phyloP scores from a whole-genome alignment of 1,140 invertebrate species.

The Drosophila aff. region DNA sequence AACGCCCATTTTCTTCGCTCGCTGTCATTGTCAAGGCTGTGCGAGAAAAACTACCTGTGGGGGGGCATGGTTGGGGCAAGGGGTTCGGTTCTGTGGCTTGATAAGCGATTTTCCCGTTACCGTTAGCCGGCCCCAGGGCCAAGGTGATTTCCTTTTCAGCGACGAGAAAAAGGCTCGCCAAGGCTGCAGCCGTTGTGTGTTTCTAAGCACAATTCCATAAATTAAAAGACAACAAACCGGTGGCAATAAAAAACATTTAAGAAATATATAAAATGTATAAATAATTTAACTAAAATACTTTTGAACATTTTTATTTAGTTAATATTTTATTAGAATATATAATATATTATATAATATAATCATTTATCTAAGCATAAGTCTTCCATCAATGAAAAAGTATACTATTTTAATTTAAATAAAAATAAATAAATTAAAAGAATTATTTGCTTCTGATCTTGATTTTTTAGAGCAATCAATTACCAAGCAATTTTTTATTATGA shows the following conservation, averaged over 20 bases:
- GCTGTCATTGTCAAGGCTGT: conserved; percentile 79
- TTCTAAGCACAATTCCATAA: not conserved
- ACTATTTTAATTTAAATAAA: not conserved
- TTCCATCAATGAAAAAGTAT: not conserved
- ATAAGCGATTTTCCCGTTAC: conserved; percentile 51
- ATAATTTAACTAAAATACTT: not conserved
- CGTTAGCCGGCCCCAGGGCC: conserved; percentile 34
- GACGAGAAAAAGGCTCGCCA: conserved; percentile 9
- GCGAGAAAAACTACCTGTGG: conserved; percentile 72
- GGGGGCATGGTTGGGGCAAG: not conserved
- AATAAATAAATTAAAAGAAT: not conserved
- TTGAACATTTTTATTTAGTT: not conserved
- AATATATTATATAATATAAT: too few species aligned
- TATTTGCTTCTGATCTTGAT: not conserved
- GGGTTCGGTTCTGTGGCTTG: conserved; percentile 13
- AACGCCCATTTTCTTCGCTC: conserved; percentile 61
- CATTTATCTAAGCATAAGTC: not conserved
- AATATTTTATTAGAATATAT: not conserved
- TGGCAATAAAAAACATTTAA: not conserved
- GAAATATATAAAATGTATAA: not conserved
- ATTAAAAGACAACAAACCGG: conserved; percentile 2
- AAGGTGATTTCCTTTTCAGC: conserved; percentile 37
- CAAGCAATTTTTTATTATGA: not conserved
- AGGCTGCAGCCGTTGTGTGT: conserved; percentile 5
- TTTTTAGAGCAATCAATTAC: not conserved